phyloP scores from a whole-genome alignment of 1,140 invertebrate species.

The Procambarus clarkii region DNA sequence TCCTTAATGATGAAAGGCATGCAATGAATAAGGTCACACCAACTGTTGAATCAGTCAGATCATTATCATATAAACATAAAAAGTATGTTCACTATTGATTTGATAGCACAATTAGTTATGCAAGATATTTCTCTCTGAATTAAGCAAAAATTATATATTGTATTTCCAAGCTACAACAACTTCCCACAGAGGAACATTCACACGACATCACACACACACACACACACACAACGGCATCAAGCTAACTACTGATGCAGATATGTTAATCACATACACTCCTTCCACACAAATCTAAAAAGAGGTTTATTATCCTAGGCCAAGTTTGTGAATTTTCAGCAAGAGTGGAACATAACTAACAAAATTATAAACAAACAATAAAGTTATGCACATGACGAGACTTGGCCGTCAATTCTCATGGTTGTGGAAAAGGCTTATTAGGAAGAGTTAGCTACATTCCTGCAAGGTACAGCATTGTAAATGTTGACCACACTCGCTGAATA shows the following conservation, averaged over 20 bases:
- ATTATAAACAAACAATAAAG: background rate
- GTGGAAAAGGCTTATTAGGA: background rate
- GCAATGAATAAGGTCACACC: slow-evolving; percentile 27
- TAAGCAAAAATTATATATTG: slow-evolving; percentile 22
- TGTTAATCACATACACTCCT: slow-evolving; percentile 28
- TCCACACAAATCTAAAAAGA: slow-evolving; percentile 23
- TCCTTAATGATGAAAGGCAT: slow-evolving; percentile 43
- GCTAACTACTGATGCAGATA: slow-evolving; percentile 38
- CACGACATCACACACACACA: background rate
- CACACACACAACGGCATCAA: slow-evolving; percentile 15
- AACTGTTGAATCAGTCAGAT: slow-evolving; percentile 36
- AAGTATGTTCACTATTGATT: slow-evolving; percentile 25
- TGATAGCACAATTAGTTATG: slow-evolving; percentile 8
- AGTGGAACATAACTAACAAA: slow-evolving; percentile 20
- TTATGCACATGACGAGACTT: background rate
- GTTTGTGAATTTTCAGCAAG: slow-evolving; percentile 12
- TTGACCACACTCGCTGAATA: slow-evolving; percentile 36
- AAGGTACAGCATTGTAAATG: background rate
- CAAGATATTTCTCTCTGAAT: background rate
- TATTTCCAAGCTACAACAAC: slow-evolving; percentile 12
- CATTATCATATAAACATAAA: slow-evolving; percentile 34
- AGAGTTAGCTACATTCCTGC: background rate
- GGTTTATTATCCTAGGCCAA: slow-evolving; percentile 36
- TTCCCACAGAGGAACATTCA: slow-evolving; percentile 22
- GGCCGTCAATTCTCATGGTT: background rate